Base-by-base conservation (phyloP, 2,888 invertebrate species). In the Ennomos quercinarius region DNA sequence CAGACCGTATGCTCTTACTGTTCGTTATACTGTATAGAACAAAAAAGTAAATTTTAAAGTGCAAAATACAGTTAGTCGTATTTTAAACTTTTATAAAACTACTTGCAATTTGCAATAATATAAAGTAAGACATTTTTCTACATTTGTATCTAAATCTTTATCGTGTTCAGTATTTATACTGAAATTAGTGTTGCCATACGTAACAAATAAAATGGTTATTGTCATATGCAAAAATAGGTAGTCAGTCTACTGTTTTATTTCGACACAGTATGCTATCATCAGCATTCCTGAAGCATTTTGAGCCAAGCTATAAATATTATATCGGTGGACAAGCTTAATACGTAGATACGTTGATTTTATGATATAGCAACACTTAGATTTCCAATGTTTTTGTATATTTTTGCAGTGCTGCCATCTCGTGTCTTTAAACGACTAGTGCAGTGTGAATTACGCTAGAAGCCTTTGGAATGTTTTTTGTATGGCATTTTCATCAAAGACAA, bases 241-340 rank as follows among this genome's bases (percentile, higher is more conserved):
- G 76, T 77, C 75, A 78, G 76, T 67, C 67, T 66, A 66, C 71
- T 70, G 53, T 69, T 60, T 17, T 37, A 57, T 40, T 55, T 71
- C 73, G 80, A 72, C 77, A 74, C 72, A 54, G 47, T 68, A 73
- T 80, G 79, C 79, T 77, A 70, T 66, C 61, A 77, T 50, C 75
- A 67, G 80, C 84, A 85, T 85, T 84, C 83, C 84, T 79, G 47
- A 71, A 76, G 83, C 83, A 83, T 84, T 83, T 83, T 77, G 70
- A 77, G 79, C 73, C 76, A 75, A 79, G 72, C 75, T 76, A 67
- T 68, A 53, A 46, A 50, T 68, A 59, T 43, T 41, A 37, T 64
- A 66, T 62, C 61, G 62, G 54, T 55, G 64, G 68, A 64, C 67
- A 64, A 67, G 67, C 68, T 72, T 72, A n/a, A 66, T 61, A 67